Percentiles rank a stretch among this genome's conserved stretches.
phyloP scores from a whole-genome alignment of 2,113 vertebrate genomes.

The Cinclus cinclus region DNA sequence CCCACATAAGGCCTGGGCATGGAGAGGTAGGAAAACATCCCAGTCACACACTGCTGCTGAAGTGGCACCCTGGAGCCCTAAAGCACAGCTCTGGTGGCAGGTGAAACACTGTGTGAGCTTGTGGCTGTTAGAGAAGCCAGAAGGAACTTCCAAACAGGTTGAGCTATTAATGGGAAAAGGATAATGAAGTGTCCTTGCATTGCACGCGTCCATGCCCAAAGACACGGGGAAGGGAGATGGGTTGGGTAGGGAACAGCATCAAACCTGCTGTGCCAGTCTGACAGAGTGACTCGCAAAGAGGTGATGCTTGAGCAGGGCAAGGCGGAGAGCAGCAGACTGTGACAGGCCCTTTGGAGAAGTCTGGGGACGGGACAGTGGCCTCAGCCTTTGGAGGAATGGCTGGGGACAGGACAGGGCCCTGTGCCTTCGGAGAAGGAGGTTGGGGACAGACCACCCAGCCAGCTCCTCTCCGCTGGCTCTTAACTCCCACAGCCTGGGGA shows the following conservation, averaged over 20 bases:
- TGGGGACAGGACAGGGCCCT: not conserved
- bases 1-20: not conserved
- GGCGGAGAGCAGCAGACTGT: not conserved
- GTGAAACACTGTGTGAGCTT: not conserved
- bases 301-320: not conserved
- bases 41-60: not conserved
- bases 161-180: not conserved
- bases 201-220: fast-evolving
- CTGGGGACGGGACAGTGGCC: not conserved
- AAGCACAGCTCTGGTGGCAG: not conserved
- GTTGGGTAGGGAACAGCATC: not conserved
- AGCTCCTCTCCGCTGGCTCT: not conserved
- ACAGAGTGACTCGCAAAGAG: fast-evolving
- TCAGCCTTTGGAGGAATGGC: not conserved
- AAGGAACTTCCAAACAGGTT: not conserved
- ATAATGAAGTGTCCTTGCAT: not conserved
- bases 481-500: not conserved
- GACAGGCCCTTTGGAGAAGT: not conserved
- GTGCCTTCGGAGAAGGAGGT: not conserved
- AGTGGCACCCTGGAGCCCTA: not conserved
- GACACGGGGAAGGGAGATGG: fast-evolving
- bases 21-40: not conserved
- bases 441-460: slow-evolving; percentile 30
- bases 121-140: not conserved
- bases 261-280: not conserved